Conservation (phyloP, 2,113 vertebrate species). For the Colaptes auratus region DNA sequence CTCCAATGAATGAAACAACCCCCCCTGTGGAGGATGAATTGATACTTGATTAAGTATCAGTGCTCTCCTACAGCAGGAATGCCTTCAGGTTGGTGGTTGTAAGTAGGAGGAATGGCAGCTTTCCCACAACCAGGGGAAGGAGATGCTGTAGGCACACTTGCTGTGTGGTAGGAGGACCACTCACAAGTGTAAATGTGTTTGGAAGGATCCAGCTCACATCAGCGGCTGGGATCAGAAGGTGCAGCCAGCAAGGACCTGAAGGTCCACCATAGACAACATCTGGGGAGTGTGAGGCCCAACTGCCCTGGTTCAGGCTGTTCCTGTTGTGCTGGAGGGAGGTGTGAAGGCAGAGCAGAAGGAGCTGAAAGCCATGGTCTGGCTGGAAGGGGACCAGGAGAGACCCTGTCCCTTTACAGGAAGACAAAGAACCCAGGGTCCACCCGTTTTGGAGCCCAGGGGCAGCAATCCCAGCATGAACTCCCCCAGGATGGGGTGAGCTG, state of each 20-base stretch:
- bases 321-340: not conserved
- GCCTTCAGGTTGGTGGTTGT: not conserved
- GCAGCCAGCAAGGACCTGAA: not conserved
- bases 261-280: accelerated
- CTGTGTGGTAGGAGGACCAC: accelerated
- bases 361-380: not conserved
- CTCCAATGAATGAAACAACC: accelerated
- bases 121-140: not conserved
- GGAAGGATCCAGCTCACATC: not conserved
- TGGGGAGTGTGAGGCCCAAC: too few relatives aligned
- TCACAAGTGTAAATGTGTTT: accelerated
- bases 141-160: not conserved
- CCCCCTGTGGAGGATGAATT: not conserved
- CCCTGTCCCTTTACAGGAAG: not conserved
- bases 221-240: not conserved
- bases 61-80: not conserved
- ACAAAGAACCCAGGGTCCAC: not conserved
- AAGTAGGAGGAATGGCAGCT: not conserved
- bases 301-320: not conserved
- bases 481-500: not conserved
- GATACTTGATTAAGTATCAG: not conserved
- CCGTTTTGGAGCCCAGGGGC: not conserved
- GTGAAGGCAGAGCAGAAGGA: not conserved
- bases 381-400: not conserved
- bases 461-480: accelerated